phyloP scores from a whole-genome alignment of 2,113 vertebrate species.

The Empidonax alnorum region DNA sequence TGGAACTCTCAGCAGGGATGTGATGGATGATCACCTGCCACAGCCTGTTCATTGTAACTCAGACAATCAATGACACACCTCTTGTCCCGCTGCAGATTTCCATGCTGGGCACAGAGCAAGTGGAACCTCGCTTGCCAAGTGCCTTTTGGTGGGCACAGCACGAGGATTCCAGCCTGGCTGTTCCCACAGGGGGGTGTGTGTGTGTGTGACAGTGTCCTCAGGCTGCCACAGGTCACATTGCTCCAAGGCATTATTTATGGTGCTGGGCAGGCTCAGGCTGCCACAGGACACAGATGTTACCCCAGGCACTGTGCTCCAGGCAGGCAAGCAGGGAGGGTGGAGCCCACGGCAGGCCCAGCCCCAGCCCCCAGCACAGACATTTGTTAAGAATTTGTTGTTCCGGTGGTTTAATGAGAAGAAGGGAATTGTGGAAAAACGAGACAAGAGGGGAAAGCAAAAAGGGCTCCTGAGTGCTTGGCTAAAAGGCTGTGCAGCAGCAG shows the following conservation, averaged over 20 bases:
- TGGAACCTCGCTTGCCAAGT: constrained; percentile 81
- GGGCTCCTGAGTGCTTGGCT: background rate
- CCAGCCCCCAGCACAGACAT: background rate
- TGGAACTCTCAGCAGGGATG: constrained; percentile 64
- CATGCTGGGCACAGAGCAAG: constrained; percentile 79
- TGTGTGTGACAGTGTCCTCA: constrained; percentile 72
- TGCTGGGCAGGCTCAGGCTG: constrained; percentile 38
- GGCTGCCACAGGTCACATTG: constrained; percentile 70
- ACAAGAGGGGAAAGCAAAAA: background rate
- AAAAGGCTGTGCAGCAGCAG: background rate
- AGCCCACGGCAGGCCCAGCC: background rate
- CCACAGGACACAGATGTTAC: constrained; percentile 55
- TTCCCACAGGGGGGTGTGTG: constrained; percentile 73
- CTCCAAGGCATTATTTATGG: constrained; percentile 73
- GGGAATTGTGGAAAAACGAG: background rate
- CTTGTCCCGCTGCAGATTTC: constrained; percentile 77
- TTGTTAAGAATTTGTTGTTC: background rate
- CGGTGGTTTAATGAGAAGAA: background rate
- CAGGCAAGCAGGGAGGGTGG: background rate
- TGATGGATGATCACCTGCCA: constrained; percentile 82
- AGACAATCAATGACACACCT: constrained; percentile 80
- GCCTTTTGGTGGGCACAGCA: constrained; percentile 68
- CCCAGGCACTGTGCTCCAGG: constrained; percentile 7
- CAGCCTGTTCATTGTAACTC: constrained; percentile 80
- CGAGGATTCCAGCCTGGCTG: constrained; percentile 67